A percentile compares a stretch with the other conserved stretches of the same genome.
Evolutionary conservation across 1,140 invertebrate genomes (phyloP).

Genomic region (Eriocheir sinensis): DNA sequence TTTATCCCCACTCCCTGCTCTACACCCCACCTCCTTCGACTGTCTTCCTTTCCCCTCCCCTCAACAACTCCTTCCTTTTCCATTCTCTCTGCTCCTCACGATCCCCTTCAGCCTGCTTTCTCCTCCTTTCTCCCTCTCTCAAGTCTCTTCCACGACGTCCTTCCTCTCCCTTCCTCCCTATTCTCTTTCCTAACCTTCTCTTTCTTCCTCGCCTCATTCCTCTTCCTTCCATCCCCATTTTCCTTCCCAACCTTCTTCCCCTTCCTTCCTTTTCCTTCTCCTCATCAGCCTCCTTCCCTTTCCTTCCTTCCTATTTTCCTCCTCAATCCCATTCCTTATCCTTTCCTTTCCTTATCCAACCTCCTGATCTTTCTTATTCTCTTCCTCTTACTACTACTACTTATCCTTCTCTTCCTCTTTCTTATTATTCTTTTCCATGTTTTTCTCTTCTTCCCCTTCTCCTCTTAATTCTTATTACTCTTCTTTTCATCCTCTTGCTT

Average conservation of each 20-base stretch:
- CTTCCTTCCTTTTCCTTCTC: not conserved
- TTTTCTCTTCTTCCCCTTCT: too few relatives aligned
- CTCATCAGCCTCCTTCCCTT: too few relatives aligned
- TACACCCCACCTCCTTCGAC: too few relatives aligned
- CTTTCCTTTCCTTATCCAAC: too few relatives aligned
- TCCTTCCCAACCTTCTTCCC: not conserved
- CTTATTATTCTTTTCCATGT: not conserved
- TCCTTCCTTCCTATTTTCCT: too few relatives aligned
- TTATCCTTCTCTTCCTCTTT: not conserved
- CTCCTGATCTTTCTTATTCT: too few relatives aligned
- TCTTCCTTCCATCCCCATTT: too few relatives aligned
- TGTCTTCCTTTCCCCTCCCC: not conserved
- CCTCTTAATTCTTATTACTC: too few relatives aligned
- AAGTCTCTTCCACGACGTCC: not conserved
- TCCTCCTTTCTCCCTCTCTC: not conserved
- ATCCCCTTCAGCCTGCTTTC: not conserved
- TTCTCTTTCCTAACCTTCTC: conserved; percentile 1
- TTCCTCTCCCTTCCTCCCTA: too few relatives aligned
- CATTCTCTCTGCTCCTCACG: not conserved
- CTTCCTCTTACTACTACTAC: not conserved
- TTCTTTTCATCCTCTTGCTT: too few relatives aligned
- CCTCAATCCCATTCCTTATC: too few relatives aligned
- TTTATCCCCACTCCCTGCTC: too few relatives aligned
- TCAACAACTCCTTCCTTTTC: not conserved
- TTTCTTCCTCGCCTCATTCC: not conserved